Conservation (phyloP, 2,888 invertebrate genomes). For the Nemapogon koenigi region DNA sequence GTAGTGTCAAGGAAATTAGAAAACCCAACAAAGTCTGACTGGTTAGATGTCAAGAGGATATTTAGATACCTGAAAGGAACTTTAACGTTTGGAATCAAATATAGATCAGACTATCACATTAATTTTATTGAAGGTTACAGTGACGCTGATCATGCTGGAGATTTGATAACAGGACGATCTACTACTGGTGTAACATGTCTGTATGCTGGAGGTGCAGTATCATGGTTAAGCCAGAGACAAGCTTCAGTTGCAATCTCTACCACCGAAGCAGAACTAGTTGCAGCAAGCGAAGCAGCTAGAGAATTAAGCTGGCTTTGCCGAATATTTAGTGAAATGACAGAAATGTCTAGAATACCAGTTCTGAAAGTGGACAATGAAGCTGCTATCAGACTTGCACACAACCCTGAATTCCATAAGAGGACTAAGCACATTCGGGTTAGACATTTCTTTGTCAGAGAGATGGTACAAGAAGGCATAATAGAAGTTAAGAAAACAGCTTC, state of each 20-base stretch:
- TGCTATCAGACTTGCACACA: slow-evolving; percentile 19
- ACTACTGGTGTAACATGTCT: slow-evolving; percentile 15
- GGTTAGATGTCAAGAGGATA: slow-evolving; percentile 10
- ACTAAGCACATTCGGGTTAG: slow-evolving; percentile 19
- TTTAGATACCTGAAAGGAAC: slow-evolving; percentile 3
- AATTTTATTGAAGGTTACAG: slow-evolving; percentile 6
- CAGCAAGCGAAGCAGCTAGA: slow-evolving; percentile 21
- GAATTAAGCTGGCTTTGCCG: slow-evolving; percentile 23
- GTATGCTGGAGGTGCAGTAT: slow-evolving; percentile 19
- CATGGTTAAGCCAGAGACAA: slow-evolving; percentile 25
- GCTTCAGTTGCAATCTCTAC: slow-evolving; percentile 22
- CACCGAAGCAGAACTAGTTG: slow-evolving; percentile 25
- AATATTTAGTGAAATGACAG: slow-evolving; percentile 15
- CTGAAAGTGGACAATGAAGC: slow-evolving; percentile 20
- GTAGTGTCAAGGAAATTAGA: slow-evolving; percentile 9
- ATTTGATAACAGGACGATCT: slow-evolving; percentile 9
- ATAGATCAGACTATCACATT: background rate
- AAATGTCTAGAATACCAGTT: slow-evolving; percentile 5
- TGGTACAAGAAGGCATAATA: slow-evolving; percentile 1
- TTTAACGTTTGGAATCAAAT: background rate
- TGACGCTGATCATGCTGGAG: slow-evolving; percentile 14
- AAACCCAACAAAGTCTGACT: slow-evolving; percentile 5
- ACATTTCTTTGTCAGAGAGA: slow-evolving; percentile 11
- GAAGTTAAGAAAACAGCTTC: slow-evolving; percentile 1
- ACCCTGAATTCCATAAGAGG: slow-evolving; percentile 19